These are phyloP conservation scores for Rambutsinella grinnellia DNA, from an alignment of 2,888 invertebrate genomes.

Conservation along the genomic window DNA sequence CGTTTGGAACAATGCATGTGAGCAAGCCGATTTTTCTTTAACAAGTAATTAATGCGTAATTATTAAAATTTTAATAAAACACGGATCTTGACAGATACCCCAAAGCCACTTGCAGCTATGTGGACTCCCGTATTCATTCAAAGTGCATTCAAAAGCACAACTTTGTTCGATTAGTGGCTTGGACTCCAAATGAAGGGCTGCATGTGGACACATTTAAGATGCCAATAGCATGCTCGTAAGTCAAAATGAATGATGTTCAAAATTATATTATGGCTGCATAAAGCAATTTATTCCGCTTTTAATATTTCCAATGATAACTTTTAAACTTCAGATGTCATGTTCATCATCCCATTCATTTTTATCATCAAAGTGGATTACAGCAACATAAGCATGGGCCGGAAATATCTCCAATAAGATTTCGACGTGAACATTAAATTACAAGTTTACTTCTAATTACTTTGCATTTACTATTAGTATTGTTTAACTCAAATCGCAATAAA, in stretches of 20 bases:
- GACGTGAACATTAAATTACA: too few species aligned
- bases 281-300: too few species aligned
- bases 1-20: conserved; percentile 69
- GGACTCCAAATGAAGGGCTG: conserved; percentile 68
- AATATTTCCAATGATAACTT: too few species aligned
- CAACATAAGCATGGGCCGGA: conserved; percentile 33
- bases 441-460: too few species aligned
- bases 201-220: conserved; percentile 68
- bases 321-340: conserved; percentile 64
- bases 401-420: too few species aligned
- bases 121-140: conserved; percentile 68
- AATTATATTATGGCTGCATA: too few species aligned
- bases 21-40: conserved; percentile 40
- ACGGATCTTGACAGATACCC: conserved; percentile 43
- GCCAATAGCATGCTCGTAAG: conserved; percentile 61
- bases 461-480: too few species aligned
- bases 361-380: conserved; percentile 49
- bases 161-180: conserved; percentile 68
- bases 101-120: conserved; percentile 68
- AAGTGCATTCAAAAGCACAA: conserved; percentile 69
- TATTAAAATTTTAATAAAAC: not conserved
- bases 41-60: too few species aligned
- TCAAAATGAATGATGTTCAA: too few species aligned
- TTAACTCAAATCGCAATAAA: too few species aligned
- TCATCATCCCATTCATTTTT: conserved; percentile 57